phyloP scores from a whole-genome alignment of 2,797 vertebrate species.

The Nasua narica region DNA sequence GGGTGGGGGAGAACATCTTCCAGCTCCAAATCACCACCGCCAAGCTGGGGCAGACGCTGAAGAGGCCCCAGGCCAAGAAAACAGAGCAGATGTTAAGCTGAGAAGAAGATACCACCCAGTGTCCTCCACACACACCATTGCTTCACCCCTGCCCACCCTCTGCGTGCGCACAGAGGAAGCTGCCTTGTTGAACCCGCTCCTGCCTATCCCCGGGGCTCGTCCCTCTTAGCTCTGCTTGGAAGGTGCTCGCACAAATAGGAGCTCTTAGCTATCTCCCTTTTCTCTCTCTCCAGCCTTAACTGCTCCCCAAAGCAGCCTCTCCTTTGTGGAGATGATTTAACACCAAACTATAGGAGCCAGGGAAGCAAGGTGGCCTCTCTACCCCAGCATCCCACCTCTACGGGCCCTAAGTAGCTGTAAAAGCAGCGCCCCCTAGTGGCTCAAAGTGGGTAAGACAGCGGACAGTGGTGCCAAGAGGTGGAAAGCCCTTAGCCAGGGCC shows the following conservation, averaged over 20 bases:
- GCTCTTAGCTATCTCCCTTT: fast-evolving
- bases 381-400: background rate
- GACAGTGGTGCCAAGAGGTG: background rate
- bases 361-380: background rate
- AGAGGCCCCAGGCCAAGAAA: background rate
- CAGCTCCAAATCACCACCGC: background rate
- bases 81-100: background rate
- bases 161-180: background rate
- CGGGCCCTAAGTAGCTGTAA: fast-evolving
- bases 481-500: background rate
- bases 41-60: background rate
- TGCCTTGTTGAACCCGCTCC: background rate
- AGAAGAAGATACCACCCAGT: background rate
- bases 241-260: background rate
- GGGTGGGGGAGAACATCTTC: too few species aligned
- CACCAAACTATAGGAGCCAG: background rate
- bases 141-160: too few species aligned
- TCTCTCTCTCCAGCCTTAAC: background rate
- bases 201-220: background rate
- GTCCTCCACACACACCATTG: background rate
- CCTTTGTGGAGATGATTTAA: background rate
- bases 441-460: background rate
- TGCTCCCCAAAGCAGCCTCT: background rate
- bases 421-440: conserved; percentile 1
- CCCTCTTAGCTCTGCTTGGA: background rate